Base-by-base conservation (phyloP, 1,140 invertebrate species). In the Magallana ariakensis region DNA sequence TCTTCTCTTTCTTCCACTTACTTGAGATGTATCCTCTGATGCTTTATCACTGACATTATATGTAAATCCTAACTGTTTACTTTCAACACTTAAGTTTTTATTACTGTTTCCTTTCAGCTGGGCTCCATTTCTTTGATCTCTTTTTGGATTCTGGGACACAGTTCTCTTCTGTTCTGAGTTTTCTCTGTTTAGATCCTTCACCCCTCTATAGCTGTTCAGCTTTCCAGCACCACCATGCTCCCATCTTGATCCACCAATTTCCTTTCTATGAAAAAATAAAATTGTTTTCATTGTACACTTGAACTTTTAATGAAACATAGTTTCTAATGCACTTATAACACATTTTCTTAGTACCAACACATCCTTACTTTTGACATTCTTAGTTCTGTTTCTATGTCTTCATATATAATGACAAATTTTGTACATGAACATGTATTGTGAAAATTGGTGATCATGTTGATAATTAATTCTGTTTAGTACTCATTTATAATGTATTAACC, bases 171-270 rank as follows among this genome's bases (percentile, higher is more conserved):
- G 66, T 11, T 75, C 66, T 13, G 66, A 33, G 9, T 75, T 75
- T 22, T 26, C 19, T 75, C 33, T 75, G 15, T 75, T 75, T 53
- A 93, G 96, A 90, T 99, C 91, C 54, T 85, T 87, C 54, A 85
- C 86, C 13, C 89, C 89, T 70, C 89, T 90, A 88, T 92, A 93
- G 11, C 89, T 90, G 53, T 81, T 85, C 19, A 93, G 60, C 85
- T 91, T 92, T 19, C 92, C 92, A 19, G 84, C 87, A 56, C 91
- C 92, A 54, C 92, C 92, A 90, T 92, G 90, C 58, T 91, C 87
- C 92, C 92, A 93, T 54, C 89, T 91, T 54, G 92, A 87, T 9
- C 92, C 92, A 26, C 92, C 92, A 22, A 92, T 87, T 87, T 92
- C 92, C 57, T 93, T 92, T 66, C 92, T 93, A 88, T 22, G 88